Evolutionary conservation across 2,888 invertebrate genomes (phyloP).

Genomic region (Axea sp.): DNA sequence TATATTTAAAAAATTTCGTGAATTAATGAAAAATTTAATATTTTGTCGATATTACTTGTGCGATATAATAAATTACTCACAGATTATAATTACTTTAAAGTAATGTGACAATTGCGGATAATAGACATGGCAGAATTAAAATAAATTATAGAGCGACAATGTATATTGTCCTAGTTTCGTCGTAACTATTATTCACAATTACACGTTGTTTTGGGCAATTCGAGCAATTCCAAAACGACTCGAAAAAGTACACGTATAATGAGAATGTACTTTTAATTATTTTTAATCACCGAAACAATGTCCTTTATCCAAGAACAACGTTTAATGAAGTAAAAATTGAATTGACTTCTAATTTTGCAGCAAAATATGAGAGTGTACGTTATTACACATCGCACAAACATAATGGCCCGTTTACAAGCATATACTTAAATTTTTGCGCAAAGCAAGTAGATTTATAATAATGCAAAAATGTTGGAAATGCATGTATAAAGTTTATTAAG

Average conservation of each 20-base stretch:
- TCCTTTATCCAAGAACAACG: constrained; percentile 2
- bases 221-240: constrained; percentile 12
- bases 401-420: too few relatives aligned
- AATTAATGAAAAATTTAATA: too few relatives aligned
- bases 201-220: constrained; percentile 41
- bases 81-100: constrained; percentile 41
- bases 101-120: constrained; percentile 36
- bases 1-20: too few relatives aligned
- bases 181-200: constrained; percentile 47
- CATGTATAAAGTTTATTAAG: too few relatives aligned
- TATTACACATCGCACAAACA: too few relatives aligned
- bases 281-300: constrained; percentile 11
- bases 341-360: background rate
- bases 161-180: constrained; percentile 46
- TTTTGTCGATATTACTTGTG: background rate
- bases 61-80: constrained; percentile 8
- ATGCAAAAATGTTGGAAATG: too few relatives aligned
- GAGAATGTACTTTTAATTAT: constrained; percentile 31
- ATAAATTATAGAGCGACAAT: constrained; percentile 49
- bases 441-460: too few relatives aligned
- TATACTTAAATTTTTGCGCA: too few relatives aligned
- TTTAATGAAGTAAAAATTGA: constrained; percentile 24
- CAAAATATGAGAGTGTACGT: too few relatives aligned
- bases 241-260: constrained; percentile 15
- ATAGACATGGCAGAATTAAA: constrained; percentile 27